Conservation (phyloP, 2,113 vertebrate species). For the Vimba vimba region DNA sequence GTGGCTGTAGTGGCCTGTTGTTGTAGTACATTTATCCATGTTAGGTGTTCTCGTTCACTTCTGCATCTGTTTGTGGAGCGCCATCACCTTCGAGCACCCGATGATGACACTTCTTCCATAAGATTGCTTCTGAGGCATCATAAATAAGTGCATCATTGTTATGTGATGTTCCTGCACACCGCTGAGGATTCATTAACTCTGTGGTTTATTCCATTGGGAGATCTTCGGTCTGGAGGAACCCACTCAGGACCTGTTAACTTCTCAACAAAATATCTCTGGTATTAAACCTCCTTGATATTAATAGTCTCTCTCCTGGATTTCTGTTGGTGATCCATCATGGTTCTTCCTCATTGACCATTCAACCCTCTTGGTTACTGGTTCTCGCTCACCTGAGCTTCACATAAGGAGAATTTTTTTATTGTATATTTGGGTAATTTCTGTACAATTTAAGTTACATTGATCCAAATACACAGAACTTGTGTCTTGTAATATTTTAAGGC, state of each 20-base stretch:
- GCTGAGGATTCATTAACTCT: slow-evolving; percentile 37
- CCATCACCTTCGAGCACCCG: background rate
- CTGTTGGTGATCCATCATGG: slow-evolving; percentile 21
- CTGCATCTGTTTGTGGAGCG: background rate
- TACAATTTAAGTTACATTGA: background rate
- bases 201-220: slow-evolving; percentile 8
- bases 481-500: background rate
- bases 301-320: slow-evolving; percentile 20
- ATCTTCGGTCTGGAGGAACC: background rate
- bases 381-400: background rate
- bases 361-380: background rate
- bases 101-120: background rate
- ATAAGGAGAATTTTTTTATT: background rate
- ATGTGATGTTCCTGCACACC: background rate
- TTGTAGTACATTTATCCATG: background rate
- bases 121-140: background rate
- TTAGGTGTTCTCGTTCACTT: background rate
- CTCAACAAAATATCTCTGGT: slow-evolving; percentile 10
- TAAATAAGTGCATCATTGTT: slow-evolving; percentile 18
- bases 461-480: background rate
- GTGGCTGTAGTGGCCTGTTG: background rate
- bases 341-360: background rate
- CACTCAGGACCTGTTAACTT: slow-evolving; percentile 13
- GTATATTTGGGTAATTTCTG: background rate
- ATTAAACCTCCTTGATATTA: slow-evolving; percentile 16